These are phyloP conservation scores for Agrotis exclamationis DNA, from an alignment of 2,888 invertebrate species.

Conservation along the genomic window DNA sequence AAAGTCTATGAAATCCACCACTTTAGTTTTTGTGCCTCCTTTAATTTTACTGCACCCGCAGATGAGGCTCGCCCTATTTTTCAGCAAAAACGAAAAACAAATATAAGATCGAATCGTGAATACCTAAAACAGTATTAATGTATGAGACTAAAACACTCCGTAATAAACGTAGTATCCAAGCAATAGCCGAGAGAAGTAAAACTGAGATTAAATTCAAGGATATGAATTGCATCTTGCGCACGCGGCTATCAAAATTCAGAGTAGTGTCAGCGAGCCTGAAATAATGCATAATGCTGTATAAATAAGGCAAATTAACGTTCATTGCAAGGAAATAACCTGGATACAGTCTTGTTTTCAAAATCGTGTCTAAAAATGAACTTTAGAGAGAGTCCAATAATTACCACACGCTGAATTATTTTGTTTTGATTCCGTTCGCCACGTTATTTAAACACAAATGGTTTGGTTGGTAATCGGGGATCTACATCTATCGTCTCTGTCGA, in stretches of 20 bases:
- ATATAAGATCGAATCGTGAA: neutral
- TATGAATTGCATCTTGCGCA: slow-evolving; percentile 46
- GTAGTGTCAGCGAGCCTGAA: slow-evolving; percentile 48
- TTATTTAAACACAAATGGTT: neutral
- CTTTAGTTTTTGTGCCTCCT: too few species aligned
- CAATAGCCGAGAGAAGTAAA: slow-evolving; percentile 11
- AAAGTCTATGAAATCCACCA: too few species aligned
- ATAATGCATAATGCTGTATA: slow-evolving; percentile 52
- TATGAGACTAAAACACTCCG: slow-evolving; percentile 20
- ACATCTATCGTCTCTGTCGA: slow-evolving; percentile 3
- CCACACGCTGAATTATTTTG: neutral
- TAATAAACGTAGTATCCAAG: slow-evolving; percentile 20
- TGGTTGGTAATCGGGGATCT: neutral
- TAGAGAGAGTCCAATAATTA: neutral
- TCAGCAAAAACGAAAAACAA: slow-evolving; percentile 7
- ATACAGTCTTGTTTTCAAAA: slow-evolving; percentile 27
- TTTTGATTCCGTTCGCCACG: neutral
- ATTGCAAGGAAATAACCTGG: slow-evolving; percentile 52
- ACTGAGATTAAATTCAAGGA: slow-evolving; percentile 58
- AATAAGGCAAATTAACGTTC: slow-evolving; percentile 48
- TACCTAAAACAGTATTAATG: slow-evolving; percentile 13
- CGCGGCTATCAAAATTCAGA: slow-evolving; percentile 59
- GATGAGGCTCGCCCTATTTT: neutral
- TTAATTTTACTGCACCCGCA: neutral
- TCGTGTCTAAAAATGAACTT: slow-evolving; percentile 3